Base-by-base conservation (phyloP, 2,113 vertebrate species). In the Cacatua alba region DNA sequence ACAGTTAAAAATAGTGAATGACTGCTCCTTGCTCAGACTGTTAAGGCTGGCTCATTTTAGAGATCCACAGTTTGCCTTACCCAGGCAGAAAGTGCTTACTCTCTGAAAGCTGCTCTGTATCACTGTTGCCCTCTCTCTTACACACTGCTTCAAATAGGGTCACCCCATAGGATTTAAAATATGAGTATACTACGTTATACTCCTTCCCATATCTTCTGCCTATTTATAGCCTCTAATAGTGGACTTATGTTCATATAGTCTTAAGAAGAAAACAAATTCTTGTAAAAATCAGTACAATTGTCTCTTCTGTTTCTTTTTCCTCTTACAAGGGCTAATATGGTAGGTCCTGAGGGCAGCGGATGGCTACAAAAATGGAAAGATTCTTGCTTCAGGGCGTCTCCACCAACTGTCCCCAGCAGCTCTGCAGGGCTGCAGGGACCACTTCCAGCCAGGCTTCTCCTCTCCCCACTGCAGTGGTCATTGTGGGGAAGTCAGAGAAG, bases 171-270 rank as follows among this genome's bases (percentile, higher is more conserved):
- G 7, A 41, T 67, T 82, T 81, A 63, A 88, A 92, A 81, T 57
- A 67, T 0, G 6, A 57, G 4, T 53, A 57, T 4, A 46, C 3
- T 23, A 26, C 1, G 0, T 46, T 63, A 62, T 14, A 52, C 14
- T 79, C 17, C 8, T 92, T 86, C 16, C 26, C 17, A 9, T 74
- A 13, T 51, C 46, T 80, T 86, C 4, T 14, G 9, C 15, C 41
- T 70, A 6, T 52, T 48, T 33, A 52, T 65, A 79, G 65, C 9
- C 5, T 80, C 59, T 82, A 5, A 49, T 29, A 57, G 49, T 37
- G 19, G 33, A 39, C 13, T 20, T 20, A 5, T n/a, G 20, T 31
- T 85, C 35, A 60, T 3, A 49, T 21, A 63, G 1, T 2, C 17
- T 48, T 79, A 37, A 49, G 90, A 83, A 83, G 16, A 75, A 78